These are phyloP conservation scores for Stichopus horrens DNA, from an alignment of 53 echinoderm and acorn worm species.

Conservation along the genomic window DNA sequence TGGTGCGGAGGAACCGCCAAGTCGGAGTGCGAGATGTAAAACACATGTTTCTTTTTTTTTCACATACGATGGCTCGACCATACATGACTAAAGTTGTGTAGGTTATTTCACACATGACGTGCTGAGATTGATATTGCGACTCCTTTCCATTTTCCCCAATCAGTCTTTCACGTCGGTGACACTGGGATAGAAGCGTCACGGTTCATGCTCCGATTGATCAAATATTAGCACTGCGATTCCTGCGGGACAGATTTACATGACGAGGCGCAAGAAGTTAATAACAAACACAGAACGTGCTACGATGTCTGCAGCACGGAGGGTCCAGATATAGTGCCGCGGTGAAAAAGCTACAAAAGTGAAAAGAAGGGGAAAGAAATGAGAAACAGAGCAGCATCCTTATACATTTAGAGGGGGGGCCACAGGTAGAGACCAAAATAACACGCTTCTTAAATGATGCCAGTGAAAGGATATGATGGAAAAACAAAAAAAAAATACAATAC, in stretches of 20 bases:
- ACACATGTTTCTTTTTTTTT: conserved; percentile 6
- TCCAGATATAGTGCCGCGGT: background rate
- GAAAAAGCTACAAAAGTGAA: background rate
- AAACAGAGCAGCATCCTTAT: background rate
- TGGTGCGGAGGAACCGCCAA: background rate
- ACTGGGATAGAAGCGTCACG: conserved; percentile 35
- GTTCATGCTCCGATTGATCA: conserved; percentile 51
- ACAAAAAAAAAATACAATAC: background rate
- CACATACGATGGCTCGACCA: background rate
- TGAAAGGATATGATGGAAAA: background rate
- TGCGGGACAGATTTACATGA: conserved; percentile 51
- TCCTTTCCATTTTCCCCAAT: conserved; percentile 49
- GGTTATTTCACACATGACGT: conserved; percentile 48
- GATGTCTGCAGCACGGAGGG: background rate
- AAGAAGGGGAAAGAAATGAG: background rate
- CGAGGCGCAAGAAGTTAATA: conserved; percentile 44
- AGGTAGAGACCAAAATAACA: background rate
- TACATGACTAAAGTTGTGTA: conserved; percentile 22
- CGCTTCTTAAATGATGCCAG: too few species aligned
- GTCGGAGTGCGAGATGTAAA: background rate
- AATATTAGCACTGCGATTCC: conserved; percentile 47
- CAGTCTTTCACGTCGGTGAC: conserved; percentile 38
- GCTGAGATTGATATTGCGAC: conserved; percentile 43
- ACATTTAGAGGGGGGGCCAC: background rate
- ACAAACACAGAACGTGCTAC: background rate